Base-by-base conservation (phyloP, 2,888 invertebrate species). In the Drosophila parthenogenetica region DNA sequence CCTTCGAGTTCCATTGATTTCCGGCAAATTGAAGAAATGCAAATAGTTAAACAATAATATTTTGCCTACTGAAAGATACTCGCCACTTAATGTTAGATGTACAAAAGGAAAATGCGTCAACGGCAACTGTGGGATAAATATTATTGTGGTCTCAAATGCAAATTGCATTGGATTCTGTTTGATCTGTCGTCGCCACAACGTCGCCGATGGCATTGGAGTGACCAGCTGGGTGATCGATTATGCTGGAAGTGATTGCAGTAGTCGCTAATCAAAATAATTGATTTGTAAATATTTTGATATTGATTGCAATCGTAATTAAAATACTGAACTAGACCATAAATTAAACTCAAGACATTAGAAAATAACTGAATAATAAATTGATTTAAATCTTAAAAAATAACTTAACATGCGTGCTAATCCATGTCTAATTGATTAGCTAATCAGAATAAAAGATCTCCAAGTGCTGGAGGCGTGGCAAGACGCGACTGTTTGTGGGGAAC, bases 211-310 rank as follows among this genome's bases (percentile, higher is more conserved):
- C 65, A 62, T 59, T 57, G 63, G 65, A 59, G 62, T 63, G 67
- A 65, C 84, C 75, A 74, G 65, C 87, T 81, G 84, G 69, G 82
- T 85, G 84, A 85, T 85, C 85, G 84, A 85, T 85, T 84, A 81
- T 85, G 71, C 77, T 85, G 87, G 84, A 87, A 85, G 76, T 71
- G 72, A 60, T 61, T 64, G 73, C 55, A 39, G 66, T 77, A 71
- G 69, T 61, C 59, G 66, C 80, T 77, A 80, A 83, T 85, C 81
- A 88, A 59, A 78, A 77, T 83, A 85, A 88, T 85, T 86, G 89
- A 79, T 86, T 86, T 79, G 87, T 88, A 86, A 86, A 88, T 88
- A 86, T 88, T 86, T 83, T 79, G 81, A 80, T 78, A 73, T 58
- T 61, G 61, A 77, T 71, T 69, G 79, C 85, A 68, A 39, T 74